These are phyloP conservation scores for Pollachius pollachius DNA, from an alignment of 2,113 vertebrate species.

Conservation along the genomic window DNA sequence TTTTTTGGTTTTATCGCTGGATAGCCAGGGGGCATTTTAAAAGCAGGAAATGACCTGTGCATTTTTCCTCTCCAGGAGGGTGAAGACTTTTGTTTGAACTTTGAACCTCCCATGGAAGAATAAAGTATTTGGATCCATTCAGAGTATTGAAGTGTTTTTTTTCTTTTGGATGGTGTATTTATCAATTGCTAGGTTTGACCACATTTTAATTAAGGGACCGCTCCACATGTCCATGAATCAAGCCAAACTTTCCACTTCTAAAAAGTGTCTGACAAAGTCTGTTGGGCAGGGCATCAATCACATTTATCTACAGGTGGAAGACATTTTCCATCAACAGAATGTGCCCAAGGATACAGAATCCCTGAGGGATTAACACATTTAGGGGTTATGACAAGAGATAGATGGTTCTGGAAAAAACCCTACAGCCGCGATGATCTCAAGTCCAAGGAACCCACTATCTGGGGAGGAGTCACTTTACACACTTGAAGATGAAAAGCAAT, in stretches of 20 bases:
- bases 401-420: constrained; percentile 37
- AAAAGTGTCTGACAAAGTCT: constrained; percentile 1
- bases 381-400: constrained; percentile 37
- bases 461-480: too few relatives aligned
- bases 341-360: constrained; percentile 51
- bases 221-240: constrained; percentile 30
- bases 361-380: constrained; percentile 51
- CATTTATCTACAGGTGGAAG: constrained; percentile 43
- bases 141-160: constrained; percentile 5
- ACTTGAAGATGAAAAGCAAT: too few relatives aligned
- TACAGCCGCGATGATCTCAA: constrained; percentile 44
- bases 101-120: not conserved
- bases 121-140: not conserved
- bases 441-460: not conserved
- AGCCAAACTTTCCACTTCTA: too few relatives aligned
- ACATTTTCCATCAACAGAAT: constrained; percentile 57
- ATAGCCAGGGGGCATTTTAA: not conserved
- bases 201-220: constrained; percentile 19
- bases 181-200: not conserved
- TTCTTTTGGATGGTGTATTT: constrained; percentile 27
- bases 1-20: not conserved
- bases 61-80: constrained; percentile 18
- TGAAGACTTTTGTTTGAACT: not conserved
- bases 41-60: not conserved
- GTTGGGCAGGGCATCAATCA: constrained; percentile 55